Conservation (phyloP, 2,888 invertebrate genomes). For the Apamea epomidion region DNA sequence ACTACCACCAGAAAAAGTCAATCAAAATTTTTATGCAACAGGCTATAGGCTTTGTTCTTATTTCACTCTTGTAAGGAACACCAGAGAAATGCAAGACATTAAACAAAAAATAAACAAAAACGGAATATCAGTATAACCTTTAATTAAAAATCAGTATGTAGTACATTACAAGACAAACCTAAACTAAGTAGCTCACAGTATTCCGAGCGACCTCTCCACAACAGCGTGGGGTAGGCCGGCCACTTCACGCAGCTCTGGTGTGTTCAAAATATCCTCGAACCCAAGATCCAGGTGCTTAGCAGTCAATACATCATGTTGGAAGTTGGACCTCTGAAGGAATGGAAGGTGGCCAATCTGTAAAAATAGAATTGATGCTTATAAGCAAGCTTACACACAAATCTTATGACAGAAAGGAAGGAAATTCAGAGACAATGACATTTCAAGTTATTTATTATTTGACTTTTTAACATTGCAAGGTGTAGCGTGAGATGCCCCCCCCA, state of each 20-base stretch:
- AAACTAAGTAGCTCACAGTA: constrained; percentile 82
- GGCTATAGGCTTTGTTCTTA: not conserved
- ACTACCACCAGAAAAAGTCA: no score
- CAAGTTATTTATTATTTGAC: not conserved
- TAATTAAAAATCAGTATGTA: constrained; percentile 54
- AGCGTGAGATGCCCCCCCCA: no score
- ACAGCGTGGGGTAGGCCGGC: constrained; percentile 96
- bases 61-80: not conserved
- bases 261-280: constrained; percentile 94
- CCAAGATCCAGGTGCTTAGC: constrained; percentile 94
- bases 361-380: constrained; percentile 4
- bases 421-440: not conserved
- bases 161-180: constrained; percentile 58
- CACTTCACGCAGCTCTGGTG: constrained; percentile 93
- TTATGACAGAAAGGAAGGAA: not conserved
- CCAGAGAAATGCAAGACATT: not conserved
- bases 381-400: not conserved
- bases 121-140: constrained; percentile 24
- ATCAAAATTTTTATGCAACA: not conserved
- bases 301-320: constrained; percentile 93
- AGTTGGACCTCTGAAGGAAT: constrained; percentile 93
- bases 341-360: constrained; percentile 91
- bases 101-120: not conserved
- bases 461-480: not conserved
- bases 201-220: constrained; percentile 93